A percentile compares a stretch with the other conserved stretches of the same genome.
Conservation (phyloP, 2,113 vertebrate species). For the Hylia prasina region DNA sequence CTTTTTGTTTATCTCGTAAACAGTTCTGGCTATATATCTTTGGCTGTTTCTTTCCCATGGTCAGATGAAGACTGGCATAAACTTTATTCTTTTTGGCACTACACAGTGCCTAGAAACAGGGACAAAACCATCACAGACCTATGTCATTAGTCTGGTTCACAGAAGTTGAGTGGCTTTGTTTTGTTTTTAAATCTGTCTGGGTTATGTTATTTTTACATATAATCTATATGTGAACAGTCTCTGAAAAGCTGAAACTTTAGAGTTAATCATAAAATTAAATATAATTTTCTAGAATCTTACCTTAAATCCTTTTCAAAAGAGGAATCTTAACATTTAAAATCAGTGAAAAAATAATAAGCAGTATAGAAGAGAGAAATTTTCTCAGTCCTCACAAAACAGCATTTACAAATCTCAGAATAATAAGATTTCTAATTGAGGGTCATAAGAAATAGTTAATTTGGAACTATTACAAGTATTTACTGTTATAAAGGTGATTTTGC, state of each 20-base stretch:
- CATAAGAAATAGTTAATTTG: background rate
- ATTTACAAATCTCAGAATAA: background rate
- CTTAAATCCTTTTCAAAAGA: background rate
- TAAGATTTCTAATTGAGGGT: background rate
- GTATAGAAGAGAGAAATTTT: background rate
- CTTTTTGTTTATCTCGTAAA: constrained; percentile 59
- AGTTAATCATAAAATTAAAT: background rate
- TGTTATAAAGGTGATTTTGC: background rate
- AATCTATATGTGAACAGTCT: background rate
- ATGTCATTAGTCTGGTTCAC: background rate
- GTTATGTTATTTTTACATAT: background rate
- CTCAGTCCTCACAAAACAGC: background rate
- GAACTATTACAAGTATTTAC: background rate
- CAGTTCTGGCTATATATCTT: constrained; percentile 49
- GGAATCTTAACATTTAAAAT: background rate
- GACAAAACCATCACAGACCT: background rate
- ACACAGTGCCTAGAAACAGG: background rate
- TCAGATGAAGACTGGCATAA: background rate
- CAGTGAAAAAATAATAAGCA: background rate
- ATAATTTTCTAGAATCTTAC: background rate
- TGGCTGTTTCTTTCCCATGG: constrained; percentile 62
- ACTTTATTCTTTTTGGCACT: background rate
- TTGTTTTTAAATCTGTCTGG: constrained; percentile 9
- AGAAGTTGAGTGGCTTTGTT: background rate
- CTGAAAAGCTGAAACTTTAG: background rate